Evolutionary conservation across 2,888 invertebrate species (phyloP).

Genomic region (Eupithecia pulchellata): DNA sequence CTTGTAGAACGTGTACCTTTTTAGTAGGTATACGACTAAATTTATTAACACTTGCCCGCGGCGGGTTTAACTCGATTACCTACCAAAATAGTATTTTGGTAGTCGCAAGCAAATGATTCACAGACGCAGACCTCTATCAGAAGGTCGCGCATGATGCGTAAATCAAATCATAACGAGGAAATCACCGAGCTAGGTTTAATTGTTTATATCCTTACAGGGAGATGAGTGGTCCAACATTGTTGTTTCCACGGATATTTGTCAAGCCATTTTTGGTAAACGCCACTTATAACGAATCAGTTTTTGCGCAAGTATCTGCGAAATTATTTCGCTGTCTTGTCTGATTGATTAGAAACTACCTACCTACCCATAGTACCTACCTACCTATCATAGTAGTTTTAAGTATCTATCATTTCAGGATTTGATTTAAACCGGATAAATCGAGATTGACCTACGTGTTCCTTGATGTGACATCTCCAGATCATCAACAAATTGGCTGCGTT

Average conservation of each 20-base stretch:
- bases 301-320: neutral
- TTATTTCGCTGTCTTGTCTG: neutral
- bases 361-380: neutral
- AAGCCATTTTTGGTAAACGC: constrained; percentile 1
- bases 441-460: neutral
- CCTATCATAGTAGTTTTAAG: neutral
- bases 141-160: constrained; percentile 69
- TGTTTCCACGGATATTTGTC: neutral
- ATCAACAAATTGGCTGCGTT: neutral
- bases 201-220: neutral
- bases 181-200: constrained; percentile 45
- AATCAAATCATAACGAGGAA: constrained; percentile 73
- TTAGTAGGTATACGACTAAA: neutral
- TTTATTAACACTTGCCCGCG: constrained; percentile 1
- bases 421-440: neutral
- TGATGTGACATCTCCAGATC: neutral
- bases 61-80: constrained; percentile 37
- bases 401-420: neutral
- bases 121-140: constrained; percentile 67
- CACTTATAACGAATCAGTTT: neutral
- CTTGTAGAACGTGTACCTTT: neutral
- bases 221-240: constrained; percentile 4
- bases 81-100: constrained; percentile 63
- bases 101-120: constrained; percentile 73
- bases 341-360: neutral